Base-by-base conservation (phyloP, 2,888 invertebrate genomes). In the Ellobium chinense region DNA sequence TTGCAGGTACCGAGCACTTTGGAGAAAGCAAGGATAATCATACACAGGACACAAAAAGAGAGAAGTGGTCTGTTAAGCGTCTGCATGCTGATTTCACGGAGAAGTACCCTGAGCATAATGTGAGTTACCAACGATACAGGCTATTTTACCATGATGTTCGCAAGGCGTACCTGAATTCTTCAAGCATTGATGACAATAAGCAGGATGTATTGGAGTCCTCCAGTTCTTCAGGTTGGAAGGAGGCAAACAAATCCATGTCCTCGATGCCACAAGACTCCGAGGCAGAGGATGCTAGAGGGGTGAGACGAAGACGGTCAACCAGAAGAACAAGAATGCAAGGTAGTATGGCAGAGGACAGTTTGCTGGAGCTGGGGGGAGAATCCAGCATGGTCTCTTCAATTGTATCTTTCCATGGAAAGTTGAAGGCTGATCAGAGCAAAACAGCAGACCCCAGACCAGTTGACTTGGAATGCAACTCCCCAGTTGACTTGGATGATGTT, bases 321-420 rank as follows among this genome's bases (percentile, higher is more conserved):
- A 62, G 74, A 63, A 21, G 21, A 21, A 74, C 63, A 63, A 74
- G 74, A 21, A 74, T 74, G 74, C 62, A 63, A 54, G 74, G 74
- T 46, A 74, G 74, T 29, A 63, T 63, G 74, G 46, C 63, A 7
- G 74, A 74, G 31, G 63, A 74, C 9, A 54, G 14, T 18, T 46
- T 62, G 9, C 31, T 74, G 37, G 31, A 74, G n/a, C 29, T 63
- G 14, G 74, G 1, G 1, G 29, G 1, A 3, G 31, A 63, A 46
- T 62, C 74, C 29, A 2, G 60, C 9, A 14, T 7, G n/a, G 24
- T 14, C 14, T 37, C 58, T 1, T 3, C 24, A 58, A n/a, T 12
- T 56, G 58, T 24, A 1, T 58, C 34, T 21, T 12, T 9, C 1
- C 24, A 46, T 27, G 46, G n/a, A 39, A 36, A 24, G 14, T 2